Percentiles rank a stretch among this genome's conserved stretches.
Evolutionary conservation across 2,888 invertebrate species (phyloP).

Genomic region (Phaonia tiefii): DNA sequence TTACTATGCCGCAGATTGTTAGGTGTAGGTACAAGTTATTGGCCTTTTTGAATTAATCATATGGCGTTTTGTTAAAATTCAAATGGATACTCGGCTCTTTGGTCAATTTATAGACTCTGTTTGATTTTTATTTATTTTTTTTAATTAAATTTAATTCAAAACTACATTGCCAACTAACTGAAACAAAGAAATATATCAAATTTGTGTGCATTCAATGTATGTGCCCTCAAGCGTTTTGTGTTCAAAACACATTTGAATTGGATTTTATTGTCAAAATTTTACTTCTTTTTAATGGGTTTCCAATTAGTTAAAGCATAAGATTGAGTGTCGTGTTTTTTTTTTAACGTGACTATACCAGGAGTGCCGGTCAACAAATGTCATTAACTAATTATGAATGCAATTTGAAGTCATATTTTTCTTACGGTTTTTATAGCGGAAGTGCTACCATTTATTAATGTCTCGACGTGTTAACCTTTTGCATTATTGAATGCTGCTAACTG

Average conservation of each 20-base stretch:
- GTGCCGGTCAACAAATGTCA: background rate
- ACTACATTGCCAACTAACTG: no score
- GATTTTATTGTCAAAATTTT: background rate
- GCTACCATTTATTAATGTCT: slow-evolving; percentile 37
- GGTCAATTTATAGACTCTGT: background rate
- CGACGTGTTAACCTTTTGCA: slow-evolving; percentile 1
- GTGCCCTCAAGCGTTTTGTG: no score
- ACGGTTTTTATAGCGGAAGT: slow-evolving; percentile 11
- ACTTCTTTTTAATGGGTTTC: background rate
- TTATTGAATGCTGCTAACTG: background rate
- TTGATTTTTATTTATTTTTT: no score
- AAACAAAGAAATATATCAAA: no score
- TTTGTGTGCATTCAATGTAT: no score
- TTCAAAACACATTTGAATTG: background rate
- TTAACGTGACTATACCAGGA: no score
- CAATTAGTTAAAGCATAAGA: background rate
- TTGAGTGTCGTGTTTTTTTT: no score
- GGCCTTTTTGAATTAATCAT: no score
- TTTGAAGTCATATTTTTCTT: background rate
- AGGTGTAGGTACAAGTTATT: background rate
- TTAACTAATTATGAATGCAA: slow-evolving; percentile 9
- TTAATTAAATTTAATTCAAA: no score
- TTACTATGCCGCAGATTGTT: background rate
- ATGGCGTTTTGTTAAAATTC: background rate
- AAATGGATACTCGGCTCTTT: background rate